Conservation (phyloP, 2,113 vertebrate species). For the Bungarus multicinctus region DNA sequence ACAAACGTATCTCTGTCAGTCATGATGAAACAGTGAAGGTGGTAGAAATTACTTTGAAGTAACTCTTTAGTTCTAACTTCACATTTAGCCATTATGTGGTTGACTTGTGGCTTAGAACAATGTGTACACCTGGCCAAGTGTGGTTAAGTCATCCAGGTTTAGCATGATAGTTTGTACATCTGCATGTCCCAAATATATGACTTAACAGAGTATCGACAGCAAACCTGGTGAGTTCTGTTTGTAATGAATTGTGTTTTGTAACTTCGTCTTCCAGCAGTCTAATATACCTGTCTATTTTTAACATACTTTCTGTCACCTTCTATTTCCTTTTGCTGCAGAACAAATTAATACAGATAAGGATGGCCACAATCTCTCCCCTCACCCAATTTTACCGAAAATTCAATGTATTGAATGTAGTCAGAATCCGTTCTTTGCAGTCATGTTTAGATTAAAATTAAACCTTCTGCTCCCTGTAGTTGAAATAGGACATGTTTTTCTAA, state of each 20-base stretch:
- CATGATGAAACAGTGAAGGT: neutral
- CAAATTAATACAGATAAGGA: fast-evolving
- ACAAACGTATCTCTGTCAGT: neutral
- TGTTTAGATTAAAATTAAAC: neutral
- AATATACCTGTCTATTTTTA: neutral
- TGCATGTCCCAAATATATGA: neutral
- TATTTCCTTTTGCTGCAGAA: neutral
- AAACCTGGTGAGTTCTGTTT: neutral
- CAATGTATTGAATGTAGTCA: neutral
- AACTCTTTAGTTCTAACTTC: neutral
- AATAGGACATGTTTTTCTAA: neutral
- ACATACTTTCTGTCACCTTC: neutral
- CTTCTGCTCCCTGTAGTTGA: conserved; percentile 1
- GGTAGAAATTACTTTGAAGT: neutral
- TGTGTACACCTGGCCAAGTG: neutral
- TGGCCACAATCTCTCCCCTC: neutral
- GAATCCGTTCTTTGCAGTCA: neutral
- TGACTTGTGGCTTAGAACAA: neutral
- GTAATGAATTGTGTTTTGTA: neutral
- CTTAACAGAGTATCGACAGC: neutral
- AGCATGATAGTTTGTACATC: neutral
- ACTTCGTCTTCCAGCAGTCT: neutral
- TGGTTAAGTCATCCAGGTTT: neutral
- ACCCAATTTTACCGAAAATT: neutral
- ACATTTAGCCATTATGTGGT: neutral